Evolutionary conservation across 1,140 invertebrate species (phyloP), one percentile per base, ranked within the genome.

Genomic region (Ostrea denselamellosa): DNA sequence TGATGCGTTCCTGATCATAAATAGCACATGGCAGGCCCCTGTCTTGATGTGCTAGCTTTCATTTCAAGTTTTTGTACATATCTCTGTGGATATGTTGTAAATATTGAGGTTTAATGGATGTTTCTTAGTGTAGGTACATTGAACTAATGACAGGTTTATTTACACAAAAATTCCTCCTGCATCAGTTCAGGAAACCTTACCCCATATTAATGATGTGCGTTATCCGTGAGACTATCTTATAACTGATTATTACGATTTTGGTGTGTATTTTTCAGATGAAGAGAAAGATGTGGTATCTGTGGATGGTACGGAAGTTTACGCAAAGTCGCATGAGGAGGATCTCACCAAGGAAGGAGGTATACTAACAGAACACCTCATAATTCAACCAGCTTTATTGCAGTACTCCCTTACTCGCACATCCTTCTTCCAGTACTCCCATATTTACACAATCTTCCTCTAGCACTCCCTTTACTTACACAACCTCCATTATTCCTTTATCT

Each of bases 311-410:
- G 22, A 77, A 14, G 62, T 90, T 12, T 92, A 90, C 81, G 87
- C 89, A 17, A 87, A 91, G 83, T 85, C 89, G 1, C 89, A 90
- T n/a, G 85, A 91, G 82, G 92, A 92, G 54, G 92, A 93, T 85
- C 62, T 91, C 3, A 86, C 83, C 7, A 92, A 89, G 81, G 92
- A 89, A 85, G 90, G 90, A 90, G 87, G 92, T 93, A 90, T 1
- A 5, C 10, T 0, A 44, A 44, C 34, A 44, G 5, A 44, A 44
- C 34, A 44, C 5, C 34, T 44, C 5, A 44, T 44, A 5, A 44
- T 44, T 5, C 34, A n/a, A n/a, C n/a, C n/a, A n/a, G n/a, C n/a
- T n/a, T n/a, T n/a, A n/a, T n/a, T 44, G 2, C 34, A 44, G 34
- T 5, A 44, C 5, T 44, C 34, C 34, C 5, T 44, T 44, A 44